These are phyloP conservation scores for Scaptomyza montana DNA, from an alignment of 1,140 invertebrate genomes.

Conservation along the genomic window DNA sequence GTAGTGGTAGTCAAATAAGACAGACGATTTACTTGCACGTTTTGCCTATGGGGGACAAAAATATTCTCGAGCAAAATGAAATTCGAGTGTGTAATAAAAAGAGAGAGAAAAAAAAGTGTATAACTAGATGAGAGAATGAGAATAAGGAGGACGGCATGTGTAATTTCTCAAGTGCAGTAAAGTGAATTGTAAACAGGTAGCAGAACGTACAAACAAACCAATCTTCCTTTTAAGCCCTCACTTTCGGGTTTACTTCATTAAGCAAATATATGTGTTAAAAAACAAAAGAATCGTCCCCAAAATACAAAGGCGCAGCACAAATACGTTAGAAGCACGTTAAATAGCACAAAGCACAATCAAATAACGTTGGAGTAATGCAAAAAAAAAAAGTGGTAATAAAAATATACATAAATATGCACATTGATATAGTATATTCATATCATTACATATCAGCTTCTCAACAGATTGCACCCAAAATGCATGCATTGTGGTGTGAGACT, in stretches of 20 bases:
- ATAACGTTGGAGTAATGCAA: not conserved
- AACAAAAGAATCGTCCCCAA: not conserved
- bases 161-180: slow-evolving; percentile 76
- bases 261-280: slow-evolving; percentile 44
- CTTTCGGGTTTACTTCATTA: not conserved
- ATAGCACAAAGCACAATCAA: too few relatives aligned
- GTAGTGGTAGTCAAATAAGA: slow-evolving; percentile 79
- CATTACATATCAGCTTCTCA: too few relatives aligned
- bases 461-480: too few relatives aligned
- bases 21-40: slow-evolving; percentile 74
- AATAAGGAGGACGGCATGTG: slow-evolving; percentile 51
- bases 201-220: slow-evolving; percentile 3
- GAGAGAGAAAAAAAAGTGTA: slow-evolving; percentile 7
- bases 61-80: slow-evolving; percentile 41
- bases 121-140: slow-evolving; percentile 7
- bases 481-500: too few relatives aligned
- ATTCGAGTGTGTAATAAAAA: slow-evolving; percentile 67
- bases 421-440: not conserved
- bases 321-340: not conserved
- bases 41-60: slow-evolving; percentile 10
- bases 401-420: slow-evolving; percentile 23
- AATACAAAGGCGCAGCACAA: too few relatives aligned
- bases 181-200: slow-evolving; percentile 74
- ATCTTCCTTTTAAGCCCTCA: not conserved
- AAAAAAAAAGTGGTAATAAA: slow-evolving; percentile 20